Percentiles rank a stretch among this genome's conserved stretches.
Conservation (phyloP, 1,140 invertebrate species). For the Choristoneura fumiferana region DNA sequence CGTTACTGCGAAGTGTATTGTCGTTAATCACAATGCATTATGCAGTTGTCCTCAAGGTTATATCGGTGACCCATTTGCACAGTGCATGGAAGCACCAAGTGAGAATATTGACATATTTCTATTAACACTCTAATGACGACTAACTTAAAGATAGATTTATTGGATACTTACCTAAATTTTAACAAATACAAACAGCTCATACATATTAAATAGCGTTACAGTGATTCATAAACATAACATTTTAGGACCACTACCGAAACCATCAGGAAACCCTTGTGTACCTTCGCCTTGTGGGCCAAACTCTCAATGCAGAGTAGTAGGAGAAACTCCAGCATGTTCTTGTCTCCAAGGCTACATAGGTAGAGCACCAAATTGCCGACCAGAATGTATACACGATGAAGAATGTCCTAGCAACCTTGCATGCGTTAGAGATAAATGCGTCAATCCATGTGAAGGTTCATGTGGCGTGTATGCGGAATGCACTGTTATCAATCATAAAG, state of each 20-base stretch:
- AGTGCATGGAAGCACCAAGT: constrained; percentile 81
- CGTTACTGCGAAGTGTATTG: constrained; percentile 84
- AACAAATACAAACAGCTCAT: too few species aligned
- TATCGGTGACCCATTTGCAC: constrained; percentile 86
- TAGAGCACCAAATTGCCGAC: constrained; percentile 86
- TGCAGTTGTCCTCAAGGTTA: constrained; percentile 85
- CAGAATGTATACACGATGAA: constrained; percentile 87
- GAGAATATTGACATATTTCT: constrained; percentile 53
- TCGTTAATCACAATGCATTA: constrained; percentile 87
- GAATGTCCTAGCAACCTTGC: constrained; percentile 87
- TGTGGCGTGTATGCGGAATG: constrained; percentile 86
- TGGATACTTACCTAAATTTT: too few species aligned
- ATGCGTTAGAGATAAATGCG: constrained; percentile 87
- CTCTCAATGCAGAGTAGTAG: constrained; percentile 85
- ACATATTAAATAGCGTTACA: too few species aligned
- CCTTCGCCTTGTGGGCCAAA: constrained; percentile 91
- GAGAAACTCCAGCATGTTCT: constrained; percentile 85
- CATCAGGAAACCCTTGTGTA: constrained; percentile 82
- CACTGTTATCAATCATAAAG: constrained; percentile 86
- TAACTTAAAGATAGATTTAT: constrained; percentile 1
- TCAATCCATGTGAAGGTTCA: constrained; percentile 87
- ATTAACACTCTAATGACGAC: constrained; percentile 7
- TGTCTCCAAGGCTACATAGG: constrained; percentile 86
- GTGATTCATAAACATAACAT: constrained; percentile 1
- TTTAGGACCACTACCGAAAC: constrained; percentile 62